Base-by-base conservation (phyloP, 1,140 invertebrate genomes). In the Ips typographus region DNA sequence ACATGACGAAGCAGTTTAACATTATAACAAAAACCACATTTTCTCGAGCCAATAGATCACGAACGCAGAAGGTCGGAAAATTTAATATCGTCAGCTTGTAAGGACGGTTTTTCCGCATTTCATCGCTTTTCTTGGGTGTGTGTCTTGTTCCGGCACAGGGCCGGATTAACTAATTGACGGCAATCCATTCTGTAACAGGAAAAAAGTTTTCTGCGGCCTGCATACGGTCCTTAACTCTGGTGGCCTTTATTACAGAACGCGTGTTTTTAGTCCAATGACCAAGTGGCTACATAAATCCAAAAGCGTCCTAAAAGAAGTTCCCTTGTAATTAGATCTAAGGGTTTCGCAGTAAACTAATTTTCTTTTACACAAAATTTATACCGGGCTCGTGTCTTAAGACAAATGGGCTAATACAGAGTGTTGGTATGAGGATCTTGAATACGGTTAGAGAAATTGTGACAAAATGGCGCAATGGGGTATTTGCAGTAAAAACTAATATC, bases 41-140 rank as follows among this genome's bases (percentile, higher is more conserved):
- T 74, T 70, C 74, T 63, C 70, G 62, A 65, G 71, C 63, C 75
- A 71, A 77, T 78, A 78, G 72, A 78, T 78, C 75, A 77, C 75
- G 65, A 56, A 72, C 49, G 76, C 77, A 78, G 77, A 77, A 78
- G 76, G 76, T 77, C 72, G 77, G 77, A 77, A 78, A 78, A 78
- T 78, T 78, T 78, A 78, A 78, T 78, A 78, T 78, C 75, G 73
- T 74, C 76, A 77, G 77, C 74, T 77, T 76, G 77, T 78, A 75
- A 73, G 73, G 67, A 68, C 68, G 73, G 69, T 73, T 75, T 58
- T 65, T 73, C 74, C 74, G 73, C 75, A 77, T 72, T 77, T 74
- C 72, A 71, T 53, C 65, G 72, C 77, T 73, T 77, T 77, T 77
- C 74, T 76, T 22, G 22, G 22, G 22, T 22, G 22, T 22, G 22